Conservation (phyloP, 2,888 invertebrate genomes). For the Exephanes ischioxanthus region DNA sequence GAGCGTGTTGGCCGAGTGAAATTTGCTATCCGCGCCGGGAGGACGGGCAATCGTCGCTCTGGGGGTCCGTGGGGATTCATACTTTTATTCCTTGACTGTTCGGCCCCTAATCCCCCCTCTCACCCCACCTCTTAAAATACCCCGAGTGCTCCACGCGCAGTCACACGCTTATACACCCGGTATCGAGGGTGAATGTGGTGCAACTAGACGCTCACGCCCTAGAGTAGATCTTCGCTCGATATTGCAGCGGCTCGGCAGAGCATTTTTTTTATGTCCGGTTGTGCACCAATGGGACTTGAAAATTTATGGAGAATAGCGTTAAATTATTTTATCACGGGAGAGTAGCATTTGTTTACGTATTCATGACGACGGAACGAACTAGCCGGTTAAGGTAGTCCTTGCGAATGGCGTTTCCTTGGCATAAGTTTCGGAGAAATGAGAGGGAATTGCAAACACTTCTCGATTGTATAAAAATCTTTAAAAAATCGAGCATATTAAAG, state of each 20-base stretch:
- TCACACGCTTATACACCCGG: constrained; percentile 55
- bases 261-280: neutral
- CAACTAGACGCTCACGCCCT: constrained; percentile 65
- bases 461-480: no score
- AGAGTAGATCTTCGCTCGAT: constrained; percentile 35
- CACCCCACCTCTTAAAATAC: constrained; percentile 42
- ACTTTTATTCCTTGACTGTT: constrained; percentile 39
- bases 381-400: neutral
- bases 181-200: constrained; percentile 57
- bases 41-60: constrained; percentile 16
- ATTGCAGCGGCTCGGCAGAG: neutral
- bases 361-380: neutral
- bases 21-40: neutral
- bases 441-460: no score
- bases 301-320: neutral
- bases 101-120: constrained; percentile 24
- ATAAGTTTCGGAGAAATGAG: no score
- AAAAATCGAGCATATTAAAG: no score
- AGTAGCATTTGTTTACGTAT: neutral
- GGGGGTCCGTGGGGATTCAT: constrained; percentile 27
- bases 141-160: constrained; percentile 49
- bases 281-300: neutral
- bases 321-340: neutral
- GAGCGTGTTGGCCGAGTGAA: constrained; percentile 9
- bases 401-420: no score